Percentiles rank a stretch among this genome's conserved stretches.
Conservation (phyloP, 2,113 vertebrate species). For the Sturnira hondurensis region DNA sequence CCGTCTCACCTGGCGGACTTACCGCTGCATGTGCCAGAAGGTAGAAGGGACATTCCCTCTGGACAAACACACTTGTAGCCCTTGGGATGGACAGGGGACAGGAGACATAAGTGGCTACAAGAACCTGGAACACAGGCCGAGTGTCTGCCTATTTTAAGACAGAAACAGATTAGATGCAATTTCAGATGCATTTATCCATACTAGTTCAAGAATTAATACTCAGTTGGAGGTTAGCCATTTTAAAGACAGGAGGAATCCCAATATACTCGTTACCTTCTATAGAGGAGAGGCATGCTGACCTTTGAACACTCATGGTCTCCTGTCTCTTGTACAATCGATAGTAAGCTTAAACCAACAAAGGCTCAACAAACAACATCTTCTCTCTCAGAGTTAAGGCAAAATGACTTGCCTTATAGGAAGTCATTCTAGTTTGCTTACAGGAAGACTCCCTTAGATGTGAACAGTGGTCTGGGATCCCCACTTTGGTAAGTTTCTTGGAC, state of each 20-base stretch:
- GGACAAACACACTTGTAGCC: conserved; percentile 90
- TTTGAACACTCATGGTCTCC: not conserved
- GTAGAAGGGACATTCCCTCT: conserved; percentile 81
- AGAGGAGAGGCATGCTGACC: not conserved
- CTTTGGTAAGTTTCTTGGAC: not conserved
- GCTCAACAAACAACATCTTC: not conserved
- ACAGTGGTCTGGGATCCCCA: not conserved
- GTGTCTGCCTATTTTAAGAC: conserved; percentile 4
- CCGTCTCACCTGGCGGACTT: conserved; percentile 53
- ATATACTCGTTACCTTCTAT: not conserved
- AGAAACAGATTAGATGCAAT: not conserved
- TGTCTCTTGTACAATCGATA: not conserved
- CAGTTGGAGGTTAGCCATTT: not conserved
- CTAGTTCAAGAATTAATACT: not conserved
- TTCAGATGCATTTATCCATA: not conserved
- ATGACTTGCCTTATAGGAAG: not conserved
- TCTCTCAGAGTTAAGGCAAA: not conserved
- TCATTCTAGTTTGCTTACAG: not conserved
- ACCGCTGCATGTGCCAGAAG: conserved; percentile 87
- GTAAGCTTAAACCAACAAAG: not conserved
- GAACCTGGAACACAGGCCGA: conserved; percentile 78
- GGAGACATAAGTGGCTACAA: conserved; percentile 87
- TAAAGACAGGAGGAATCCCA: not conserved
- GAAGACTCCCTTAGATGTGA: not conserved
- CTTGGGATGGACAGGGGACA: conserved; percentile 80